Conservation (phyloP, 2,113 vertebrate genomes). For the Ailuropoda melanoleuca region DNA sequence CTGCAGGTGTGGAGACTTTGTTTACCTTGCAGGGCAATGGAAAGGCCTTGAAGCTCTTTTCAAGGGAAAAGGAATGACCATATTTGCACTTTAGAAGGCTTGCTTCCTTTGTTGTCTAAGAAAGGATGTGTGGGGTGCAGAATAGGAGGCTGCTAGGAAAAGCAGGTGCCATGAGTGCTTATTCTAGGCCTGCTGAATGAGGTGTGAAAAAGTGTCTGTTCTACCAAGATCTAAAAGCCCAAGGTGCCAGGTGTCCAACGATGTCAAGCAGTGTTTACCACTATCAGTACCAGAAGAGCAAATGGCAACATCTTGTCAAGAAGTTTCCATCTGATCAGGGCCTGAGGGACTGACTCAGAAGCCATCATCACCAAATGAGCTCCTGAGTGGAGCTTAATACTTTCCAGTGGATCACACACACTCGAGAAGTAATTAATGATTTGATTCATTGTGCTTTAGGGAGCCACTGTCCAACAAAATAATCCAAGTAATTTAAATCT, state of each 20-base stretch:
- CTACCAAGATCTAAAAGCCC: not conserved
- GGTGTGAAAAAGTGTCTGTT: accelerated
- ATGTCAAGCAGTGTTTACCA: too few species aligned
- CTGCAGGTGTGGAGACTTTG: not conserved
- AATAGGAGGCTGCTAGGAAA: not conserved
- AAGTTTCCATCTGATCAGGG: conserved; percentile 70
- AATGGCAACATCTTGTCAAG: conserved; percentile 52
- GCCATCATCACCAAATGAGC: conserved; percentile 66
- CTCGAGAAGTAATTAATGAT: conserved; percentile 84
- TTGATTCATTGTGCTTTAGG: conserved; percentile 81
- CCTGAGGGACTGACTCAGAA: conserved; percentile 68
- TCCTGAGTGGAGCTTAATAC: conserved; percentile 77
- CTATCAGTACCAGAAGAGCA: not conserved
- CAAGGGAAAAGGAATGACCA: not conserved
- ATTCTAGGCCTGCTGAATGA: too few species aligned
- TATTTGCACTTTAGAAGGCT: not conserved
- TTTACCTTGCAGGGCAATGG: not conserved
- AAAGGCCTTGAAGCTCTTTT: not conserved
- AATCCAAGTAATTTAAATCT: conserved; percentile 82
- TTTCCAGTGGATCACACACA: conserved; percentile 76
- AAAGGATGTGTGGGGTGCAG: not conserved
- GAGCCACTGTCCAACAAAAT: conserved; percentile 83
- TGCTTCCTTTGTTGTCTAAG: not conserved
- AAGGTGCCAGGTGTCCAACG: not conserved
- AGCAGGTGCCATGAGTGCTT: not conserved